These are phyloP conservation scores for Idris sp. DNA, from an alignment of 1,140 invertebrate species.

Conservation along the genomic window DNA sequence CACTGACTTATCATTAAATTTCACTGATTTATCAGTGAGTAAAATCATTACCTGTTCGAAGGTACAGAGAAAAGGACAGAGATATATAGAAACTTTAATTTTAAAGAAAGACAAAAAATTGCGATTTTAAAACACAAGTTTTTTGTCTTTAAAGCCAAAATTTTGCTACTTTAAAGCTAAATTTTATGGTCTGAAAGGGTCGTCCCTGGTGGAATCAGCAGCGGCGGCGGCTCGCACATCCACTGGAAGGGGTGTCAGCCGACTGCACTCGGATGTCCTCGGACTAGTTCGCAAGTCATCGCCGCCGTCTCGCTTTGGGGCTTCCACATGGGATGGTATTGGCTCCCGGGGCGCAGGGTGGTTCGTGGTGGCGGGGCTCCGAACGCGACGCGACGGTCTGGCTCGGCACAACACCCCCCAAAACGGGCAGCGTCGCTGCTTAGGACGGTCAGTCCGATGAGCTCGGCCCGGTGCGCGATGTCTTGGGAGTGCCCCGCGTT, in stretches of 20 bases:
- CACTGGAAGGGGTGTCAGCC: conserved; percentile 59
- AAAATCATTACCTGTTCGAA: too few relatives aligned
- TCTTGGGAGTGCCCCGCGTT: conserved; percentile 72
- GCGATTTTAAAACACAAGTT: too few relatives aligned
- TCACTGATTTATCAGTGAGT: too few relatives aligned
- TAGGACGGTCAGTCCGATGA: conserved; percentile 74
- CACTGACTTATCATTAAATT: too few relatives aligned
- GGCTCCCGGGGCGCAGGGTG: conserved; percentile 77
- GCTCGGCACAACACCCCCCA: conserved; percentile 72
- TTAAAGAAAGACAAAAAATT: too few relatives aligned
- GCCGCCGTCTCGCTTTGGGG: conserved; percentile 72
- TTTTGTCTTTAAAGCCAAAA: too few relatives aligned
- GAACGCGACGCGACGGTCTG: conserved; percentile 65
- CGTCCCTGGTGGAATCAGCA: conserved; percentile 34
- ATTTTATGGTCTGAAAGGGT: too few relatives aligned
- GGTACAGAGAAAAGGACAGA: too few relatives aligned
- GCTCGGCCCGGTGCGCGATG: conserved; percentile 74
- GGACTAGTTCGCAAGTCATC: conserved; percentile 72
- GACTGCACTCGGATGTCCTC: conserved; percentile 68
- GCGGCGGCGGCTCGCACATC: conserved; percentile 38
- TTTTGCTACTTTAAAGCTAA: too few relatives aligned
- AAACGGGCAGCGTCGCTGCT: conserved; percentile 76
- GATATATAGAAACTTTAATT: too few relatives aligned
- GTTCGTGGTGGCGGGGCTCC: conserved; percentile 73
- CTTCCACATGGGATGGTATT: conserved; percentile 79